Conservation (phyloP, 1,140 invertebrate genomes). For the Phenacoccus solenopsis region DNA sequence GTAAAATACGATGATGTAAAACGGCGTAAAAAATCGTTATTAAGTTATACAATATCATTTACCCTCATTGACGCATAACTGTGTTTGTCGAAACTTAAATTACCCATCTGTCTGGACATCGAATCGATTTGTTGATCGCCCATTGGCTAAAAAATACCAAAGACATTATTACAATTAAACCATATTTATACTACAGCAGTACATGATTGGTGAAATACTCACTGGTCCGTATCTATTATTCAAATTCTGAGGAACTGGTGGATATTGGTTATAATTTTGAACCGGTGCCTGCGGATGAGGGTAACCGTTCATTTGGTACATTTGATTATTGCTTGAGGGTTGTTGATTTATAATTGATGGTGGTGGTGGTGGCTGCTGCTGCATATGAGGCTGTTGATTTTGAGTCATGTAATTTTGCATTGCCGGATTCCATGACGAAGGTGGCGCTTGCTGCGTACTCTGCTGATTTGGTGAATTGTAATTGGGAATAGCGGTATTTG, state of each 20-base stretch:
- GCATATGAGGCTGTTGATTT: background rate
- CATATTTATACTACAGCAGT: no score
- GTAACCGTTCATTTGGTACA: background rate
- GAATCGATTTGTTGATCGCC: background rate
- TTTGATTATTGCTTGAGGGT: background rate
- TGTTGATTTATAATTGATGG: background rate
- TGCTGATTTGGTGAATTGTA: background rate
- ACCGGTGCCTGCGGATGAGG: background rate
- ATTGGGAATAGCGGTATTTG: background rate
- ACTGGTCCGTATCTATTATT: background rate
- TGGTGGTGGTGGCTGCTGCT: no score
- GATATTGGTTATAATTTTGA: background rate
- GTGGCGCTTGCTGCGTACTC: background rate
- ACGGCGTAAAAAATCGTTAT: background rate
- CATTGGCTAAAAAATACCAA: background rate
- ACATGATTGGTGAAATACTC: background rate
- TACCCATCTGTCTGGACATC: background rate
- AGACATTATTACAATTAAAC: background rate
- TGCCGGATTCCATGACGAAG: background rate
- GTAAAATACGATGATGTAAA: background rate
- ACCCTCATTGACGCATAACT: background rate
- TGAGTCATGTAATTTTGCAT: background rate
- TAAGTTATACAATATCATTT: background rate
- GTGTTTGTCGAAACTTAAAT: background rate
- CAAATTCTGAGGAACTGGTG: background rate